Percentiles rank a stretch among this genome's conserved stretches.
Conservation (phyloP, 2,888 invertebrate species). For the Synergus japonicus region DNA sequence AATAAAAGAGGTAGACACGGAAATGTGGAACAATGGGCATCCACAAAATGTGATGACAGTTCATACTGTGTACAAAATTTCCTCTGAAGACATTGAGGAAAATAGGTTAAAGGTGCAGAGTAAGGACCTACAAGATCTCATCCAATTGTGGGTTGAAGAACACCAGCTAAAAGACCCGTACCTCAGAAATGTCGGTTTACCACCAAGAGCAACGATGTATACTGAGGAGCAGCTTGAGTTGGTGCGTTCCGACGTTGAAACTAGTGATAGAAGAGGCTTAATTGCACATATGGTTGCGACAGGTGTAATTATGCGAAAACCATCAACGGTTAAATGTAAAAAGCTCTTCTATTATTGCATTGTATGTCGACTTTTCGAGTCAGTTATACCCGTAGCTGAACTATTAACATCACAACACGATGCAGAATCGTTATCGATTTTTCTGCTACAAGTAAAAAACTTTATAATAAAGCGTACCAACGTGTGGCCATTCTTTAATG, state of each 20-base stretch:
- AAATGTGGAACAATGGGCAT: background rate
- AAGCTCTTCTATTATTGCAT: conserved; percentile 49
- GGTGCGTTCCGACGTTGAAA: conserved; percentile 13
- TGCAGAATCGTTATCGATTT: conserved; percentile 42
- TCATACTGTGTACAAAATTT: background rate
- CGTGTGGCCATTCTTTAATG: conserved; percentile 46
- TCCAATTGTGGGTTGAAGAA: background rate
- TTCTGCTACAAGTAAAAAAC: conserved; percentile 45
- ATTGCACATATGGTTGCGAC: conserved; percentile 54
- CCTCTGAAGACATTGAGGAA: background rate
- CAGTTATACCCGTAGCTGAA: no score
- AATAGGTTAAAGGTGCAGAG: background rate
- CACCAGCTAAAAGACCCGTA: background rate
- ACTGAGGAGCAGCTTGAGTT: background rate
- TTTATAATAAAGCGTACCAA: conserved; percentile 39
- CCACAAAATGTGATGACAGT: background rate
- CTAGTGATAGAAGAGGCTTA: background rate
- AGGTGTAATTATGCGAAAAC: conserved; percentile 47
- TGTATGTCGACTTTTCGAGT: conserved; percentile 15
- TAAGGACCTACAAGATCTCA: background rate
- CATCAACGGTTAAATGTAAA: conserved; percentile 44
- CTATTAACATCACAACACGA: conserved; percentile 48
- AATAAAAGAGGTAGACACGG: background rate
- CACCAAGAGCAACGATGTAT: background rate
- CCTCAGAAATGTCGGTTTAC: background rate